phyloP scores from a whole-genome alignment of 2,113 vertebrate genomes.

The Willisornis vidua region DNA sequence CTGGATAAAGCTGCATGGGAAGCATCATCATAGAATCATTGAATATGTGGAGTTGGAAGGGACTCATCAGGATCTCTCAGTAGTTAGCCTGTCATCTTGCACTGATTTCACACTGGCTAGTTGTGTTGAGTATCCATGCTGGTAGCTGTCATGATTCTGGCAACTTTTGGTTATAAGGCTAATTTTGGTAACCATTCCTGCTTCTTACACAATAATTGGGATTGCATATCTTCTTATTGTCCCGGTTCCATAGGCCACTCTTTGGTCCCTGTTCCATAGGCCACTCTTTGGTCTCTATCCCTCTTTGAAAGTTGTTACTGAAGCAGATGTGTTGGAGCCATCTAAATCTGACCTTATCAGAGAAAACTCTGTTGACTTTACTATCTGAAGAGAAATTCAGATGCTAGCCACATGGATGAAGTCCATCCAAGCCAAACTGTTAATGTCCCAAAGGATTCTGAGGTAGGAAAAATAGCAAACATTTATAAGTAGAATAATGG shows the following conservation, averaged over 20 bases:
- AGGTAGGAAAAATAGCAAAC: background rate
- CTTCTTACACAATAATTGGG: accelerated
- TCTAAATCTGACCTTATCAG: background rate
- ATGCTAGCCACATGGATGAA: background rate
- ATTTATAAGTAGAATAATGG: background rate
- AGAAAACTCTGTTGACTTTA: background rate
- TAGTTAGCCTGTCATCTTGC: background rate
- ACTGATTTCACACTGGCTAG: background rate
- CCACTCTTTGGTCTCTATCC: background rate
- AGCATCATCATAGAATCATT: background rate
- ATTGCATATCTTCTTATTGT: background rate
- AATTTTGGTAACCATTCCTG: background rate
- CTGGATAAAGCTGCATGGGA: background rate
- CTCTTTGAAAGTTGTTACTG: background rate
- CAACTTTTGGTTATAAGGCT: background rate
- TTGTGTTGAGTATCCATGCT: accelerated
- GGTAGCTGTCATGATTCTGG: background rate
- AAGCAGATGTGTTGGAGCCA: background rate
- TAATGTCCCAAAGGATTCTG: background rate
- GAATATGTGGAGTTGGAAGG: background rate
- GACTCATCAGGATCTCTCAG: background rate
- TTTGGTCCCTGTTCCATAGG: background rate
- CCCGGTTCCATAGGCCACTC: background rate
- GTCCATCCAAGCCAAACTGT: background rate
- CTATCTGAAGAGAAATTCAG: background rate